Evolutionary conservation across 2,113 vertebrate genomes (phyloP).

Genomic region (Globicephala melas): DNA sequence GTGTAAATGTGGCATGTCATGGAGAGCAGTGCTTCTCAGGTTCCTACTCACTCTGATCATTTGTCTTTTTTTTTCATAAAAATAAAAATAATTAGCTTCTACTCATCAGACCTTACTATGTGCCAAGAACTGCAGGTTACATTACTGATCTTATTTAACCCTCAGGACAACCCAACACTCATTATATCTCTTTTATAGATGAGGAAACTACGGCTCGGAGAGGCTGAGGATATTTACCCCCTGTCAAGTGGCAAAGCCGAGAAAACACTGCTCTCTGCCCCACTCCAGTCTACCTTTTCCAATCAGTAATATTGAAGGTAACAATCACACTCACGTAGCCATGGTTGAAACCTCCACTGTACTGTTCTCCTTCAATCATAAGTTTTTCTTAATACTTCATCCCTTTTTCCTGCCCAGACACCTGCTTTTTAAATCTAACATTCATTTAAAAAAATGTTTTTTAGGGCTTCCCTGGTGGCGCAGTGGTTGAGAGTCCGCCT

Average conservation of each 20-base stretch:
- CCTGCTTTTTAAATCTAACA: background rate
- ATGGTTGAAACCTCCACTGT: background rate
- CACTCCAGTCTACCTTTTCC: background rate
- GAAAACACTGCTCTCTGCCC: background rate
- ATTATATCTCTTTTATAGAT: background rate
- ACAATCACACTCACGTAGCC: rapidly evolving
- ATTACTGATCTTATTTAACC: background rate
- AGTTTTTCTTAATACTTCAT: background rate
- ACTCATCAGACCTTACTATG: background rate
- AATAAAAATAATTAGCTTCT: background rate
- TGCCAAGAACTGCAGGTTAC: background rate
- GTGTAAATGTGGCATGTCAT: background rate
- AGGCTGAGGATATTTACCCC: background rate
- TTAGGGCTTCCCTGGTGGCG: background rate
- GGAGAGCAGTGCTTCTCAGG: background rate
- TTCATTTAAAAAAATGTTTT: background rate
- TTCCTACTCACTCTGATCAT: background rate
- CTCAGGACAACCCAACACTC: background rate
- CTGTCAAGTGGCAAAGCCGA: background rate
- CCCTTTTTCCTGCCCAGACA: background rate
- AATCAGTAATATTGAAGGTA: background rate
- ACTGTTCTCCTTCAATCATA: background rate
- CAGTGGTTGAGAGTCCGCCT: too few relatives aligned
- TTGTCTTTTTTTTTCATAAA: background rate
- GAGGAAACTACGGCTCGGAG: background rate